phyloP scores from a whole-genome alignment of 2,888 invertebrate species.

The Automeris io region DNA sequence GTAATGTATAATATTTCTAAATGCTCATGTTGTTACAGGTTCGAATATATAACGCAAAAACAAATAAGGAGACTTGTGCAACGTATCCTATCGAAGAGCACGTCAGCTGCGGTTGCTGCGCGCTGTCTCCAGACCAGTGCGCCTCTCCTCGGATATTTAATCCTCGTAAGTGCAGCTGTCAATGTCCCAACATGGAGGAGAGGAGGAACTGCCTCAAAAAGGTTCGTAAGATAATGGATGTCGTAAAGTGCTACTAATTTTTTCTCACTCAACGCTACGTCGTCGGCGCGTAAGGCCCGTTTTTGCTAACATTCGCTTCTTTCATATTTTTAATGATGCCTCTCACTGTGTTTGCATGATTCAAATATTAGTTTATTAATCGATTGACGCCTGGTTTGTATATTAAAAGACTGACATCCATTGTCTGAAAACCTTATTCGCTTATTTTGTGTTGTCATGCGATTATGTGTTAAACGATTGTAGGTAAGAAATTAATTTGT shows the following conservation, averaged over 20 bases:
- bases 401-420: conserved; percentile 49
- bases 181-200: conserved; percentile 62
- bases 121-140: conserved; percentile 41
- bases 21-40: too few species aligned
- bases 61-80: conserved; percentile 55
- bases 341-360: background rate
- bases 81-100: conserved; percentile 59
- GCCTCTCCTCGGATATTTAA: conserved; percentile 48
- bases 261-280: background rate
- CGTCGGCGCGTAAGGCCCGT: background rate
- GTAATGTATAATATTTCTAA: too few species aligned
- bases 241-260: conserved; percentile 23
- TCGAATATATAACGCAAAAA: conserved; percentile 56
- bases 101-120: conserved; percentile 56
- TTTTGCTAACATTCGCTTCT: conserved; percentile 4
- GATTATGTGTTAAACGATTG: background rate
- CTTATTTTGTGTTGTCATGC: conserved; percentile 19
- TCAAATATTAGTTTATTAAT: background rate
- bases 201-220: conserved; percentile 57
- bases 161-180: conserved; percentile 72
- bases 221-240: conserved; percentile 74
- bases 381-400: background rate
- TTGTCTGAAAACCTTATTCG: conserved; percentile 52
- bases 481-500: background rate
- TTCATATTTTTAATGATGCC: background rate